These are phyloP conservation scores for Tolmerus cingulatus DNA, from an alignment of 2,888 invertebrate genomes.

Conservation along the genomic window DNA sequence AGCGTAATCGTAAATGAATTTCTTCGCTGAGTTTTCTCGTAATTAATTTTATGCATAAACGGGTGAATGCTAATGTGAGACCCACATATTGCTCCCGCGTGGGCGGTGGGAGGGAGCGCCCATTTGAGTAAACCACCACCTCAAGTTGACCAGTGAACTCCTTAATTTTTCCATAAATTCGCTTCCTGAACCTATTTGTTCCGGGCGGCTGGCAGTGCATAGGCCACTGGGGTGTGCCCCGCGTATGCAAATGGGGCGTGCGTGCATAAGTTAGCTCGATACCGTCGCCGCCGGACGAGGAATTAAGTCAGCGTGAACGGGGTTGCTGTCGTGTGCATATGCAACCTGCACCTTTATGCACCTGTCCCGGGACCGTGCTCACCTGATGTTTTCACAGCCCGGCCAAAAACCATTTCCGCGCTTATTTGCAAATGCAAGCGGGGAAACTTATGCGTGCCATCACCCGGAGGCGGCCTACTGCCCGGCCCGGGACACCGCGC, in stretches of 20 bases:
- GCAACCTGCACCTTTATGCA: neutral
- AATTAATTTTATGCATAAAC: neutral
- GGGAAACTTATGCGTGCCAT: neutral
- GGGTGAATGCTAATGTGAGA: neutral
- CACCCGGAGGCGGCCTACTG: neutral
- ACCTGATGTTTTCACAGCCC: neutral
- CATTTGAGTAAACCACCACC: neutral
- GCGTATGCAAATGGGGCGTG: neutral
- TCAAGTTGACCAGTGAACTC: neutral
- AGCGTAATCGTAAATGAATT: neutral
- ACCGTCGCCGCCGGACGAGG: neutral
- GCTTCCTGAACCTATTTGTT: conserved; percentile 37
- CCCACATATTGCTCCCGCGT: neutral
- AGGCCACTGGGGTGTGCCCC: neutral
- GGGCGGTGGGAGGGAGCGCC: neutral
- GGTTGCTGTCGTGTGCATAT: neutral
- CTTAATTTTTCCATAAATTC: conserved; percentile 14
- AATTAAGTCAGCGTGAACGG: conserved; percentile 12
- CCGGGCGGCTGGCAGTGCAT: neutral
- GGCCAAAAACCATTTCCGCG: neutral
- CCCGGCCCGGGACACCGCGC: neutral
- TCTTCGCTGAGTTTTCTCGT: neutral
- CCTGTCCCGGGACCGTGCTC: neutral
- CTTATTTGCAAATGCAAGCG: neutral
- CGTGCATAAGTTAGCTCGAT: neutral